Percentiles rank a stretch among this genome's conserved stretches.
These are phyloP conservation scores for Pristionchus exspectatus DNA, from an alignment of 2,888 invertebrate genomes.

Conservation along the genomic window DNA sequence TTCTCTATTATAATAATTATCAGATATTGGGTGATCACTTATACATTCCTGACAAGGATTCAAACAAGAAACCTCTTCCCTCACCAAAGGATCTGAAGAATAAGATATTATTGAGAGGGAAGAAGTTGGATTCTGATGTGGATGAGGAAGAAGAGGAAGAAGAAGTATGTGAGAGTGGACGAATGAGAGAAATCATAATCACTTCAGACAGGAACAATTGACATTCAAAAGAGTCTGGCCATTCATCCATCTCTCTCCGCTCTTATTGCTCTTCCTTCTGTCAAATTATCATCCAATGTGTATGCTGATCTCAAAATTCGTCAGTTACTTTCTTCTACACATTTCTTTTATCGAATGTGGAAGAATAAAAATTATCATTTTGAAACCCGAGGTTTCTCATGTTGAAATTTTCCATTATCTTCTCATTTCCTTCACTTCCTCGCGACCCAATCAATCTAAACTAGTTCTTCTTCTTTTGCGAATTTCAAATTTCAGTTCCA, in stretches of 20 bases:
- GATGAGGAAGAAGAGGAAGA: slow-evolving; percentile 69
- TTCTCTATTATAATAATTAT: slow-evolving; percentile 33
- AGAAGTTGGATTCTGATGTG: slow-evolving; percentile 62
- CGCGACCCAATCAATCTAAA: too few relatives aligned
- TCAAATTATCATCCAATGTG: slow-evolving; percentile 72
- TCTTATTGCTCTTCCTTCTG: slow-evolving; percentile 74
- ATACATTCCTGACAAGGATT: slow-evolving; percentile 80
- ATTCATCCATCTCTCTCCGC: slow-evolving; percentile 71
- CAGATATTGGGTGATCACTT: slow-evolving; percentile 80
- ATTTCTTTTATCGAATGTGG: background rate
- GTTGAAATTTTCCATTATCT: too few relatives aligned
- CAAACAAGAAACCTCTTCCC: slow-evolving; percentile 77
- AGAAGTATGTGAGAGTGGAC: slow-evolving; percentile 59
- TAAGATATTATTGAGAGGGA: slow-evolving; percentile 71
- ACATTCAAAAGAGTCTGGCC: slow-evolving; percentile 54
- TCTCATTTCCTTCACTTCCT: too few relatives aligned
- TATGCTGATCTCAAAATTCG: slow-evolving; percentile 74
- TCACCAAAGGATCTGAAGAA: slow-evolving; percentile 76
- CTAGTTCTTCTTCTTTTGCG: too few relatives aligned
- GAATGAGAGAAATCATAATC: background rate
- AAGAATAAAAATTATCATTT: too few relatives aligned
- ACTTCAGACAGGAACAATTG: background rate
- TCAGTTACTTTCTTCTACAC: slow-evolving; percentile 56
- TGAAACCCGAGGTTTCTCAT: too few relatives aligned
- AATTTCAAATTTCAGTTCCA: too few relatives aligned